Evolutionary conservation across 2,888 invertebrate genomes (phyloP).

Genomic region (Xylophagus ater): DNA sequence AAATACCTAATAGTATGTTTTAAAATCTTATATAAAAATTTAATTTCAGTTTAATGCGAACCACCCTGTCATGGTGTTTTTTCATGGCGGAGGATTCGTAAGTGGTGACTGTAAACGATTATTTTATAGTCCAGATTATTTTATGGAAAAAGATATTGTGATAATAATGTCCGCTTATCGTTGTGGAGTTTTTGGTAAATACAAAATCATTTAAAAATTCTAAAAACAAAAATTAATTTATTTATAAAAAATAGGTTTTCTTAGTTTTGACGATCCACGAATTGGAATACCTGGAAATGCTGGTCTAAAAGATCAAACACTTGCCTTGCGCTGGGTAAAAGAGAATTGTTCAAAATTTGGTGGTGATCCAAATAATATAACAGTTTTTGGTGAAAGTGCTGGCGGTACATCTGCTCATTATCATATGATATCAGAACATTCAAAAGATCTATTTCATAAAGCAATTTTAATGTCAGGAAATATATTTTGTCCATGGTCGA

Average conservation of each 20-base stretch:
- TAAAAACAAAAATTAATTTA: no score
- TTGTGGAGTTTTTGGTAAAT: no score
- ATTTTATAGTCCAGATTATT: slow-evolving; percentile 25
- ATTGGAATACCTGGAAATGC: slow-evolving; percentile 44
- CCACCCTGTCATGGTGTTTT: slow-evolving; percentile 41
- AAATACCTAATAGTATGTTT: no score
- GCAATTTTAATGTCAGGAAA: slow-evolving; percentile 35
- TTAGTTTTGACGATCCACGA: slow-evolving; percentile 39
- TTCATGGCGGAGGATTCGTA: slow-evolving; percentile 43
- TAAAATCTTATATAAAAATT: no score
- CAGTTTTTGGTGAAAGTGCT: slow-evolving; percentile 44
- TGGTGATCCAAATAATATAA: slow-evolving; percentile 43
- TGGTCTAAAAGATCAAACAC: slow-evolving; percentile 43
- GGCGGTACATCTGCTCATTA: slow-evolving; percentile 41
- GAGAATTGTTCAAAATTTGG: slow-evolving; percentile 41
- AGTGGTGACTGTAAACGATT: slow-evolving; percentile 38
- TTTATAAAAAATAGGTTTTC: no score
- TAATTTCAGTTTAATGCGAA: slow-evolving; percentile 27
- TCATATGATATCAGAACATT: slow-evolving; percentile 39
- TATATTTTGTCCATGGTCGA: slow-evolving; percentile 30
- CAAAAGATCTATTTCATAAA: slow-evolving; percentile 34
- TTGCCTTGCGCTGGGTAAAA: slow-evolving; percentile 43
- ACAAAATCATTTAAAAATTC: no score
- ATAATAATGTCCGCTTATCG: slow-evolving; percentile 33
- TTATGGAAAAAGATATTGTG: slow-evolving; percentile 29